phyloP scores from a whole-genome alignment of 2,797 vertebrate genomes.

The Hypotaenidia okinawae region DNA sequence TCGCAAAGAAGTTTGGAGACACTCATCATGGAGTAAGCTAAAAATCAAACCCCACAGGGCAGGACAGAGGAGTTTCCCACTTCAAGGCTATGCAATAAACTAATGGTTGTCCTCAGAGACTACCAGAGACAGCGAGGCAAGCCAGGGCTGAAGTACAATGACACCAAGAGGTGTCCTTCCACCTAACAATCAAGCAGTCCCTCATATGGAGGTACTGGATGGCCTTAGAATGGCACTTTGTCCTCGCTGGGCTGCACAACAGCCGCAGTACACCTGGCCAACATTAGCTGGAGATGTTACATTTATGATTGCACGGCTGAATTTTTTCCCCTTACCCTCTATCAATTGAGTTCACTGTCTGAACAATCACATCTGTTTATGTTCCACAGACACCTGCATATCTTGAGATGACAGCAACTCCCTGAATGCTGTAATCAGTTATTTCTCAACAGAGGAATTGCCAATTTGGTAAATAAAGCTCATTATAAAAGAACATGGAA shows the following conservation, averaged over 20 bases:
- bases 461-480: slow-evolving; percentile 79
- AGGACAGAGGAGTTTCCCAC: not conserved
- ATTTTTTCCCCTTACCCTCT: not conserved
- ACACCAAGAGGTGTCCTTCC: not conserved
- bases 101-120: not conserved
- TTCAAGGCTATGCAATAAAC: not conserved
- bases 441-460: slow-evolving; percentile 77
- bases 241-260: not conserved
- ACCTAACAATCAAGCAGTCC: not conserved
- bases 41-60: not conserved
- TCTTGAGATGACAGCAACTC: slow-evolving; percentile 75
- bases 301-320: slow-evolving; percentile 48
- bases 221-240: slow-evolving; percentile 17
- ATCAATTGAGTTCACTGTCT: slow-evolving; percentile 52
- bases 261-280: slow-evolving; percentile 1
- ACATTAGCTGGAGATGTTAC: slow-evolving; percentile 13
- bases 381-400: slow-evolving; percentile 72
- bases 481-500: slow-evolving; percentile 72
- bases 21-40: not conserved
- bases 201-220: slow-evolving; percentile 3
- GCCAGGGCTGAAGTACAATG: not conserved
- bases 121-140: not conserved
- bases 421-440: slow-evolving; percentile 74
- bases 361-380: slow-evolving; percentile 73
- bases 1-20: not conserved